Evolutionary conservation across 2,797 vertebrate genomes (phyloP).

Genomic region (Phyllotis vaccarum): DNA sequence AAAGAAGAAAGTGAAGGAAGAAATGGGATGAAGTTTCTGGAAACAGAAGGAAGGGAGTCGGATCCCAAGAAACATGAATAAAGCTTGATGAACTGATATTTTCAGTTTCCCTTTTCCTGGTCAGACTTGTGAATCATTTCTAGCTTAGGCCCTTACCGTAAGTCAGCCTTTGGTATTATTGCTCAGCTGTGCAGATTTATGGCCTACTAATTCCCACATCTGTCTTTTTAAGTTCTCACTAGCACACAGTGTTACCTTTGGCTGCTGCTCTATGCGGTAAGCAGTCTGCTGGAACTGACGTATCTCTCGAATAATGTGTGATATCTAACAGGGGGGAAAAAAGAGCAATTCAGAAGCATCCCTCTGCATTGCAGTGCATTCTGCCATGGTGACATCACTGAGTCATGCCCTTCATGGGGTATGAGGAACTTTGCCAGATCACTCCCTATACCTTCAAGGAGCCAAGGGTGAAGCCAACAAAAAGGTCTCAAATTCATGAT

Average conservation of each 20-base stretch:
- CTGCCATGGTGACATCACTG: neutral
- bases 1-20: neutral
- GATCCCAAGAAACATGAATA: neutral
- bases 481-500: neutral
- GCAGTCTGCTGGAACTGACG: slow-evolving; percentile 98
- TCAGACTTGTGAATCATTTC: neutral
- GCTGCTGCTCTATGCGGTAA: slow-evolving; percentile 97
- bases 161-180: neutral
- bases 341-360: neutral
- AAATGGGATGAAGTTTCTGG: neutral
- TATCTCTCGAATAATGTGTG: slow-evolving; percentile 98
- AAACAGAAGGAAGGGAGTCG: neutral
- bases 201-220: neutral
- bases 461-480: neutral
- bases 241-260: slow-evolving; percentile 90
- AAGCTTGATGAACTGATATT: neutral
- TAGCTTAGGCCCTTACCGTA: neutral
- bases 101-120: neutral
- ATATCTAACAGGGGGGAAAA: slow-evolving; percentile 90
- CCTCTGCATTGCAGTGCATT: neutral
- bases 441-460: neutral
- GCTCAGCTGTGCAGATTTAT: neutral
- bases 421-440: neutral
- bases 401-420: neutral
- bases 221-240: neutral